phyloP scores from a whole-genome alignment of 2,797 vertebrate species.

The Sebastiscus albofasciatus region DNA sequence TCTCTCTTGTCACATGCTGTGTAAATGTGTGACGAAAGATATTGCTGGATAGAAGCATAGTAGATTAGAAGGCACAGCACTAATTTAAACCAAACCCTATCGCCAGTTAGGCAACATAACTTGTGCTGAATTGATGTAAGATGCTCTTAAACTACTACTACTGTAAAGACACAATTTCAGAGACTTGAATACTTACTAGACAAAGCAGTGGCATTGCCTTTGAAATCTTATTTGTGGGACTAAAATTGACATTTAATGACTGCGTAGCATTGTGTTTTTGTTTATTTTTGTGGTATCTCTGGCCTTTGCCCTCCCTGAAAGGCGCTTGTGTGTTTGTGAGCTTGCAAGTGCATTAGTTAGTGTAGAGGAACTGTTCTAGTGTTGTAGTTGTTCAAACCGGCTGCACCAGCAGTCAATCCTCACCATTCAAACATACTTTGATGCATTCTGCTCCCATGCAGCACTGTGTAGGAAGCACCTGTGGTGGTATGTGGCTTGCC shows the following conservation, averaged over 20 bases:
- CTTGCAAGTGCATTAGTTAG: not conserved
- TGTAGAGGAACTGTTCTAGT: not conserved
- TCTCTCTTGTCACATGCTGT: not conserved
- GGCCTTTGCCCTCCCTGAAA: not conserved
- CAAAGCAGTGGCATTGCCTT: not conserved
- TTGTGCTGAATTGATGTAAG: not conserved
- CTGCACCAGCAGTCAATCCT: not conserved
- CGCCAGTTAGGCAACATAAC: not conserved
- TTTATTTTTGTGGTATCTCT: not conserved
- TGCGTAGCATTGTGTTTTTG: not conserved
- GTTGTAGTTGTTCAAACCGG: not conserved
- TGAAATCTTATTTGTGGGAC: not conserved
- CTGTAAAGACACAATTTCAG: not conserved
- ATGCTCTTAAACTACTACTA: too few relatives aligned
- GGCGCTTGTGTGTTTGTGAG: not conserved
- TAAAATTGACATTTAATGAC: not conserved
- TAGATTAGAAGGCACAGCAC: not conserved
- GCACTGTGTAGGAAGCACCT: conserved; percentile 31
- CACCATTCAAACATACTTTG: conserved; percentile 4
- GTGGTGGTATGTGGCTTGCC: conserved; percentile 15
- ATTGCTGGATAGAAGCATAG: not conserved
- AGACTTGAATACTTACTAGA: not conserved
- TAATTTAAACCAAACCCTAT: not conserved
- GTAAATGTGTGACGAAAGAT: not conserved
- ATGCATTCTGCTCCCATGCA: not conserved